These are phyloP conservation scores for Lanistes nyassanus DNA, from an alignment of 1,140 invertebrate species.

Conservation along the genomic window DNA sequence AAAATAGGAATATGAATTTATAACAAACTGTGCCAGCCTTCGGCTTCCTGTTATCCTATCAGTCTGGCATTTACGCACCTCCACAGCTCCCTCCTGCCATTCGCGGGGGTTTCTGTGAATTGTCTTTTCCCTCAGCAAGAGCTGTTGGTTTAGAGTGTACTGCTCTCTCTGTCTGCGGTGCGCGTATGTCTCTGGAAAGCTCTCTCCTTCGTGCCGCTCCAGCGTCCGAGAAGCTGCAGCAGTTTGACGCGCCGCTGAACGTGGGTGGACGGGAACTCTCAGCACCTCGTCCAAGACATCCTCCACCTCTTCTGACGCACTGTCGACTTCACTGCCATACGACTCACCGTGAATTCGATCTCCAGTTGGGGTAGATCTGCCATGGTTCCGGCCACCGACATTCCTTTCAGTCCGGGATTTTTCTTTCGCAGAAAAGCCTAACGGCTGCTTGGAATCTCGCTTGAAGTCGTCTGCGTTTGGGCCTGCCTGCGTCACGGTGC, in stretches of 20 bases:
- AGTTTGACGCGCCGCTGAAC: neutral
- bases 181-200: slow-evolving; percentile 39
- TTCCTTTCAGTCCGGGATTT: neutral
- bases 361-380: neutral
- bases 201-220: neutral
- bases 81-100: slow-evolving; percentile 26
- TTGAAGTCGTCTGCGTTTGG: neutral
- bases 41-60: neutral
- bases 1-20: neutral
- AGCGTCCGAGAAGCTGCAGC: neutral
- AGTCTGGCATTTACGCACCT: neutral
- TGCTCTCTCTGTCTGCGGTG: slow-evolving; percentile 37
- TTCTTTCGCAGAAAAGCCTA: neutral
- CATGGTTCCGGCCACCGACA: neutral
- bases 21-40: neutral
- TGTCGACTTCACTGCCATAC: neutral
- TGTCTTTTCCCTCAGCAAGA: slow-evolving; percentile 40
- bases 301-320: neutral
- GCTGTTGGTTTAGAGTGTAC: slow-evolving; percentile 29
- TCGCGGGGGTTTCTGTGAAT: slow-evolving; percentile 41
- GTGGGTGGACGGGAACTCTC: neutral
- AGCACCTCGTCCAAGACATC: slow-evolving; percentile 13
- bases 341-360: neutral
- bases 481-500: neutral
- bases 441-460: neutral